Percentiles rank a stretch among this genome's conserved stretches.
These are phyloP conservation scores for Epistrophella euchroma DNA, from an alignment of 2,888 invertebrate species.

Conservation along the genomic window DNA sequence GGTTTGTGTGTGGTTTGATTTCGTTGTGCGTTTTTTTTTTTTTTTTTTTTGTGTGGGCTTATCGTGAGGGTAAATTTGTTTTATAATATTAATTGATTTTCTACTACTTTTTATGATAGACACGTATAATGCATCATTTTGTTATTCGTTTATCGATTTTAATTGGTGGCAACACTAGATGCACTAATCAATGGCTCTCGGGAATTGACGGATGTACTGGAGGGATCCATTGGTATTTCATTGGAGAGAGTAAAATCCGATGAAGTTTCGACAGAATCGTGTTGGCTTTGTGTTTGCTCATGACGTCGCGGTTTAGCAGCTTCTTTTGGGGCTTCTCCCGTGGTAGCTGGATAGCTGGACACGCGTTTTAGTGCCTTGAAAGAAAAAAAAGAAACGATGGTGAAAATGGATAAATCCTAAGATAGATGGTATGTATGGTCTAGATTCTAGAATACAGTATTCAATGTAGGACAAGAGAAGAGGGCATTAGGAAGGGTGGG, in stretches of 20 bases:
- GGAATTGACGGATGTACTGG: conserved; percentile 84
- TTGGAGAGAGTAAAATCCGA: conserved; percentile 82
- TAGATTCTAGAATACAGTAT: not conserved
- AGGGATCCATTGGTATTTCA: conserved; percentile 81
- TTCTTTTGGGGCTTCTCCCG: conserved; percentile 82
- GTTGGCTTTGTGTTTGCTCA: conserved; percentile 87
- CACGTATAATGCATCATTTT: conserved; percentile 22
- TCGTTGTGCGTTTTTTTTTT: conserved; percentile 62
- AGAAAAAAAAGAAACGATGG: conserved; percentile 18
- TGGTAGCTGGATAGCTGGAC: conserved; percentile 87
- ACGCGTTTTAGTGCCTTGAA: conserved; percentile 88
- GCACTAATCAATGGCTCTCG: conserved; percentile 87
- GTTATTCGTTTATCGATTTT: conserved; percentile 3
- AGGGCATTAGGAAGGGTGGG: not conserved
- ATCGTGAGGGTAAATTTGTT: conserved; percentile 28
- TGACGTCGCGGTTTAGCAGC: conserved; percentile 84
- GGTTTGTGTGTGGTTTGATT: conserved; percentile 25
- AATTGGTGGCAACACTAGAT: conserved; percentile 78
- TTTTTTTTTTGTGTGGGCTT: conserved; percentile 40
- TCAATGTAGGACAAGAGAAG: not conserved
- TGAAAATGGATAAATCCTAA: not conserved
- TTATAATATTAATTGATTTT: conserved; percentile 21
- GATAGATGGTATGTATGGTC: not conserved
- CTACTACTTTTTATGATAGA: not conserved
- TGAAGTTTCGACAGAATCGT: conserved; percentile 85